phyloP scores from a whole-genome alignment of 1,140 invertebrate genomes.

The Sinella curviseta region DNA sequence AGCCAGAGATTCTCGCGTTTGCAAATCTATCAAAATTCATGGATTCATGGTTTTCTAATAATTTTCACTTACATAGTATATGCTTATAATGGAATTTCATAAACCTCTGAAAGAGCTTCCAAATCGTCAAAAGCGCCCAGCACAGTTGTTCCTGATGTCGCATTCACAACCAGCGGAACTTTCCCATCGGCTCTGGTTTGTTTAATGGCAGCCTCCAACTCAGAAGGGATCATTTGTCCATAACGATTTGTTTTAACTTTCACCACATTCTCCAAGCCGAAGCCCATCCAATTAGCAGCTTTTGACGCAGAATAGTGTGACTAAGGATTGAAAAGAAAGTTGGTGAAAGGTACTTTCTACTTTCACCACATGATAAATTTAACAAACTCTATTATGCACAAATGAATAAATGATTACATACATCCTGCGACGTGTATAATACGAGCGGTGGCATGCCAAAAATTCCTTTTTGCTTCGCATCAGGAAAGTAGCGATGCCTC shows the following conservation, averaged over 20 bases:
- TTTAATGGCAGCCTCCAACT: conserved; percentile 61
- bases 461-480: conserved; percentile 71
- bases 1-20: conserved; percentile 61
- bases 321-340: conserved; percentile 54
- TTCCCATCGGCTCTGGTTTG: conserved; percentile 56
- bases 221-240: conserved; percentile 66
- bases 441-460: conserved; percentile 63
- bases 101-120: conserved; percentile 64
- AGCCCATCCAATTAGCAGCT: conserved; percentile 74
- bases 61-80: conserved; percentile 1
- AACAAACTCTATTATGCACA: not conserved
- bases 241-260: conserved; percentile 66
- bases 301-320: conserved; percentile 86
- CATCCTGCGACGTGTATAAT: conserved; percentile 74
- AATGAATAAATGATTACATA: no score
- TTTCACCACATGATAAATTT: not conserved
- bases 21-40: conserved; percentile 52
- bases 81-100: not conserved
- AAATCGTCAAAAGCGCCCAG: conserved; percentile 84
- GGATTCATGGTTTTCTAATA: no score
- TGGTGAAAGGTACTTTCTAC: conserved; percentile 23
- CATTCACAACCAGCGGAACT: conserved; percentile 70
- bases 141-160: conserved; percentile 74
- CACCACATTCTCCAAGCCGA: conserved; percentile 74
- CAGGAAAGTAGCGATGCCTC: conserved; percentile 70